Percentiles rank a stretch among this genome's conserved stretches.
phyloP scores from a whole-genome alignment of 1,140 invertebrate species.

The Achroia grisella region DNA sequence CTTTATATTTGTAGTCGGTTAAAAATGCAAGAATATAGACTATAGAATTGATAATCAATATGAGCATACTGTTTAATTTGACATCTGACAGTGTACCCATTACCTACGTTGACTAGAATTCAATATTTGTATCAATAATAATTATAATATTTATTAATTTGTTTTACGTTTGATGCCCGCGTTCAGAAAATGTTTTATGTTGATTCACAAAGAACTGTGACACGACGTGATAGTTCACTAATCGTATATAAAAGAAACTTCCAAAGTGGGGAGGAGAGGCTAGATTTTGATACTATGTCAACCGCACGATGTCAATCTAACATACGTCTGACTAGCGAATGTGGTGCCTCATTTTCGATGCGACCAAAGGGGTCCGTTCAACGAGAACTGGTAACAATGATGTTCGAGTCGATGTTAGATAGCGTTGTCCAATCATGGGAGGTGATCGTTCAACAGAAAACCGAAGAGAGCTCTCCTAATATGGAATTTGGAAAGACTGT shows the following conservation, averaged over 20 bases:
- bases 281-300: conserved; percentile 16
- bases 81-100: too few relatives aligned
- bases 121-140: not conserved
- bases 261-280: conserved; percentile 14
- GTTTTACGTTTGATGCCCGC: too few relatives aligned
- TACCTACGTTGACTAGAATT: too few relatives aligned
- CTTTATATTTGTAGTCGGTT: too few relatives aligned
- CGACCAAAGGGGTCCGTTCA: conserved; percentile 35
- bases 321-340: conserved; percentile 24
- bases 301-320: conserved; percentile 26
- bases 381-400: conserved; percentile 45
- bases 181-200: conserved; percentile 37
- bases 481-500: conserved; percentile 26
- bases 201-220: conserved; percentile 35
- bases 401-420: conserved; percentile 54
- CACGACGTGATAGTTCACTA: conserved; percentile 41
- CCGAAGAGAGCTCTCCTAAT: conserved; percentile 16
- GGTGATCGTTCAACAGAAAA: conserved; percentile 26
- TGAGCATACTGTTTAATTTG: too few relatives aligned
- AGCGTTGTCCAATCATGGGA: conserved; percentile 52
- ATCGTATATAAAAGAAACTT: conserved; percentile 9
- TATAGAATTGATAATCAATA: too few relatives aligned
- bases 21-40: too few relatives aligned
- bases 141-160: conserved; percentile 5
- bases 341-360: conserved; percentile 12